phyloP scores from a whole-genome alignment of 92 coral and sea anemone genomes.

The Meandrina meandrites region DNA sequence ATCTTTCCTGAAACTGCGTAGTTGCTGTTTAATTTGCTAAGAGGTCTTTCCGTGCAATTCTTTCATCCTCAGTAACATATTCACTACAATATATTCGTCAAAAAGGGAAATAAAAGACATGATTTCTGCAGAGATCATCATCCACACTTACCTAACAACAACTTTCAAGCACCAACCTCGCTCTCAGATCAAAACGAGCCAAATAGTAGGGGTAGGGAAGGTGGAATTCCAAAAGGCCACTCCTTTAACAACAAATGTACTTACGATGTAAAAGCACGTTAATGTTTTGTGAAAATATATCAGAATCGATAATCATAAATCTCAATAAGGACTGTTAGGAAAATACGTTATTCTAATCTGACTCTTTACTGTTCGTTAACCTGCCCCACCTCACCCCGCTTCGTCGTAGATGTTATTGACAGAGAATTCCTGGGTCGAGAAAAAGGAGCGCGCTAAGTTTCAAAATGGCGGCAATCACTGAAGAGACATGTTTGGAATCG shows the following conservation, averaged over 20 bases:
- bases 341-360: neutral
- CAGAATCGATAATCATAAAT: neutral
- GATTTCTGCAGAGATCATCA: no score
- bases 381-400: neutral
- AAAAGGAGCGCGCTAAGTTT: slow-evolving; percentile 17
- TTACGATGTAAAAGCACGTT: neutral
- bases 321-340: neutral
- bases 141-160: neutral
- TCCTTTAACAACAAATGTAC: neutral
- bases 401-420: neutral
- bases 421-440: slow-evolving; percentile 44
- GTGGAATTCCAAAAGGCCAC: neutral
- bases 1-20: neutral
- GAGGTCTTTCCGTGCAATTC: neutral
- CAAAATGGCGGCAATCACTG: slow-evolving; percentile 70
- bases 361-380: neutral
- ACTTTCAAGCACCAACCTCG: no score
- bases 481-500: neutral
- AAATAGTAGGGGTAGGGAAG: neutral
- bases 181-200: neutral
- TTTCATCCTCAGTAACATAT: neutral
- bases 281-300: neutral
- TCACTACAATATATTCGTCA: neutral
- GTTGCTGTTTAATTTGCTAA: neutral
- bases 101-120: neutral